phyloP scores from a whole-genome alignment of 1,140 invertebrate species.

The Drosophila trapezifrons region DNA sequence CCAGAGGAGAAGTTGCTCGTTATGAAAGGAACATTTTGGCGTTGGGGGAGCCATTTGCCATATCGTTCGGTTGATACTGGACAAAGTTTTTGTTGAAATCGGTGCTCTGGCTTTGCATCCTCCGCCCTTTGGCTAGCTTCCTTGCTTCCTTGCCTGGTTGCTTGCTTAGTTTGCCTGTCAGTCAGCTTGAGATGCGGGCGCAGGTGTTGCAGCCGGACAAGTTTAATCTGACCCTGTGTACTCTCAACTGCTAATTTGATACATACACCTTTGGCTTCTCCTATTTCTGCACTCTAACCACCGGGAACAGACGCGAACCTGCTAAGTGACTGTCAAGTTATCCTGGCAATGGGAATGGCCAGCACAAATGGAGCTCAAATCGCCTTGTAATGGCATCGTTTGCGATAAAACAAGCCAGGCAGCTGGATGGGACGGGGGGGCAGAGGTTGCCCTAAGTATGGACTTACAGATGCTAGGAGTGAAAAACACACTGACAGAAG shows the following conservation, averaged over 20 bases:
- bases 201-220: constrained; percentile 57
- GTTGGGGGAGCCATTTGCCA: constrained; percentile 13
- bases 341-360: constrained; percentile 54
- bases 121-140: too few species aligned
- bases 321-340: constrained; percentile 72
- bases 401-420: constrained; percentile 47
- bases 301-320: constrained; percentile 23
- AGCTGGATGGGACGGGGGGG: neutral
- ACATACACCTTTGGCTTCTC: constrained; percentile 34
- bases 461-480: constrained; percentile 30
- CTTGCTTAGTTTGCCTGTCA: constrained; percentile 24
- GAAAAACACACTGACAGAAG: constrained; percentile 22
- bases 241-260: constrained; percentile 50
- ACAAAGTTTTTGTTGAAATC: constrained; percentile 49
- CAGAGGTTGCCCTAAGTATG: constrained; percentile 28
- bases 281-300: constrained; percentile 8
- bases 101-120: constrained; percentile 35
- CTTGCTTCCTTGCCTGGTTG: neutral
- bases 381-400: constrained; percentile 58
- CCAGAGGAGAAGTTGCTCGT: constrained; percentile 30
- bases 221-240: constrained; percentile 56
- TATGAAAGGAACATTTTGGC: constrained; percentile 38
- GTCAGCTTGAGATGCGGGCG: constrained; percentile 27
- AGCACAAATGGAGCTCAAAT: constrained; percentile 68
- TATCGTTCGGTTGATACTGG: constrained; percentile 27